phyloP scores from a whole-genome alignment of 2,797 vertebrate genomes.

The Tenualosa thibaudeaui region DNA sequence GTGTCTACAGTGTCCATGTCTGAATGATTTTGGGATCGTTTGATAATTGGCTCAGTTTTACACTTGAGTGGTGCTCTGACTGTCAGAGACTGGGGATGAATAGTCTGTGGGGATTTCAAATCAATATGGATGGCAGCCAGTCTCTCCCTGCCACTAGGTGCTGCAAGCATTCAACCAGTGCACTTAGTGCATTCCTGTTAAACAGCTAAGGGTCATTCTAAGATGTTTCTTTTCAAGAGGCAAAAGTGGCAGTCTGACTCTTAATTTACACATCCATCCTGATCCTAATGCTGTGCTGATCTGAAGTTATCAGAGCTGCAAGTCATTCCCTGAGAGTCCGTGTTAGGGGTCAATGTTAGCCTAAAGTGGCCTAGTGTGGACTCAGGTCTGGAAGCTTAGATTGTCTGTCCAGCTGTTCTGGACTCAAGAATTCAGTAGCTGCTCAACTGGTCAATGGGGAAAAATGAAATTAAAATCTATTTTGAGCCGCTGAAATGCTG shows the following conservation, averaged over 20 bases:
- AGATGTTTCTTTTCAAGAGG: not conserved
- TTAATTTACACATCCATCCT: not conserved
- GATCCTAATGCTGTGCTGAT: not conserved
- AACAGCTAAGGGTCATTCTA: not conserved
- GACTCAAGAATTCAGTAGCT: not conserved
- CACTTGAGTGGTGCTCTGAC: not conserved
- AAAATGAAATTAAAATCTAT: slow-evolving; percentile 14
- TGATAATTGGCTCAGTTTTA: not conserved
- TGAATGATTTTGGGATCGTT: not conserved
- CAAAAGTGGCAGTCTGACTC: not conserved
- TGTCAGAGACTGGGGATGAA: slow-evolving; percentile 13
- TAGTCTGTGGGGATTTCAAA: not conserved
- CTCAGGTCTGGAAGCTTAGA: not conserved
- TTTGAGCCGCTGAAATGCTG: slow-evolving; percentile 31
- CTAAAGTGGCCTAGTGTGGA: not conserved
- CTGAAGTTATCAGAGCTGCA: not conserved
- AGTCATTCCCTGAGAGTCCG: not conserved
- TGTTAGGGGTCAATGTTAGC: not conserved
- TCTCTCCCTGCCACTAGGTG: slow-evolving; percentile 14
- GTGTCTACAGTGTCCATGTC: not conserved
- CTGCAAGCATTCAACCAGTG: not conserved
- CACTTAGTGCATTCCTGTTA: not conserved
- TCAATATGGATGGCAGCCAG: not conserved
- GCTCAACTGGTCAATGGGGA: not conserved
- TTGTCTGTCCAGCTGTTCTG: not conserved